These are phyloP conservation scores for Ambastaia sidthimunki DNA, from an alignment of 2,797 vertebrate species.

Conservation along the genomic window DNA sequence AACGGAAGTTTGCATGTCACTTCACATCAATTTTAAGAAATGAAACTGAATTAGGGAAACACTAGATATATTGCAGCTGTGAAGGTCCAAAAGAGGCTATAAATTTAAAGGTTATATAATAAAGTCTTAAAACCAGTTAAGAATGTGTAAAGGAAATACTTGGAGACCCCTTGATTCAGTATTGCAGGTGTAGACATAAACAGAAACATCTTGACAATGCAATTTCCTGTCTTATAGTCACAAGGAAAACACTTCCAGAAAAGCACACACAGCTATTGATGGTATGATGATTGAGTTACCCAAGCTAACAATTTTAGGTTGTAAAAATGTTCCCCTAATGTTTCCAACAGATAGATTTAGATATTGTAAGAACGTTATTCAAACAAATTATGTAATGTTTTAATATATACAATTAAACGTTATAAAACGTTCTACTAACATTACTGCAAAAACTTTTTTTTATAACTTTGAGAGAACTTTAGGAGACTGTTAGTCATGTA, in stretches of 20 bases:
- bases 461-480: background rate
- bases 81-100: slow-evolving; percentile 37
- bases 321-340: too few species aligned
- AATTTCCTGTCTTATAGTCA: slow-evolving; percentile 9
- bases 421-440: too few species aligned
- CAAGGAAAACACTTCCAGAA: slow-evolving; percentile 7
- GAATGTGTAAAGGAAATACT: background rate
- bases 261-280: background rate
- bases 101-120: background rate
- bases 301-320: too few species aligned
- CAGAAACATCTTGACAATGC: slow-evolving; percentile 4
- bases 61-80: slow-evolving; percentile 41
- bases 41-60: slow-evolving; percentile 11
- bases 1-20: slow-evolving; percentile 32
- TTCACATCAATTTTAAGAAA: slow-evolving; percentile 28
- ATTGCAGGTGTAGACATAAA: background rate
- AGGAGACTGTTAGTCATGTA: too few species aligned
- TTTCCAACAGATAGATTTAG: too few species aligned
- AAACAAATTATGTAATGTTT: too few species aligned
- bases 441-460: too few species aligned
- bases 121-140: slow-evolving; percentile 26
- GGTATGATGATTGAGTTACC: too few species aligned
- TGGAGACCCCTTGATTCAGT: slow-evolving; percentile 7
- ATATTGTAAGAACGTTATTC: too few species aligned
- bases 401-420: too few species aligned